Evolutionary conservation across 2,888 invertebrate species (phyloP), one percentile per base, ranked within the genome.

Genomic region (Drosophila trichaetosa): DNA sequence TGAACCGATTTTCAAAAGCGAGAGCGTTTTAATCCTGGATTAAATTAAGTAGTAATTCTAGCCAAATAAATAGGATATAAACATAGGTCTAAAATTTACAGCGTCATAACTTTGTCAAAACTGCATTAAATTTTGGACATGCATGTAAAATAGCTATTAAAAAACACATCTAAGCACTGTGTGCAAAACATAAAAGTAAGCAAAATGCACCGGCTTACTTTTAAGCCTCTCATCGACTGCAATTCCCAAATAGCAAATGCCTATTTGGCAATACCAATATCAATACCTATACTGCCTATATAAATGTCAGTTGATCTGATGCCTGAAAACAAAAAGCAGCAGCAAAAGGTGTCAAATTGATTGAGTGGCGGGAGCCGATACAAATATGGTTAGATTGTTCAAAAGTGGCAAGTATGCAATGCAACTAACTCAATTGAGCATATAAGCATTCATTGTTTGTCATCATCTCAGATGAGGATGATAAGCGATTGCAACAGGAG

Each of bases 381-480:
- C 62, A 51, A 46, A 75, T 59, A 34, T 56, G 33, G 53, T 31
- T 46, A 51, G 21, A 42, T 54, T 51, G 51, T 51, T 58, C 42
- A 52, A 42, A 49, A 73, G 76, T 24, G 24, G 42, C 13, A 16
- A 4, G 48, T 34, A 63, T 53, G 36, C 31, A 59, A 82, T 68
- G 74, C 74, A 70, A 75, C 78, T 81, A 70, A 73, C 80, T 79
- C 84, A 79, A 82, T 85, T 71, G 56, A 69, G 72, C 86, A 71
- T 69, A 61, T 48, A 67, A 70, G 52, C 65, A 69, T 83, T 83
- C 74, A 87, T 88, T 85, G 87, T 85, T 85, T 83, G 79, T 85
- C 87, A 85, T 53, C 38, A 78, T 74, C 66, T 65, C 77, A 53
- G 52, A 56, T 24, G 69, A 42, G 57, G 49, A 58, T 64, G 60